Evolutionary conservation across 2,797 vertebrate species (phyloP), one percentile per base, ranked within the genome.

Genomic region (Cyprinodon diabolis): DNA sequence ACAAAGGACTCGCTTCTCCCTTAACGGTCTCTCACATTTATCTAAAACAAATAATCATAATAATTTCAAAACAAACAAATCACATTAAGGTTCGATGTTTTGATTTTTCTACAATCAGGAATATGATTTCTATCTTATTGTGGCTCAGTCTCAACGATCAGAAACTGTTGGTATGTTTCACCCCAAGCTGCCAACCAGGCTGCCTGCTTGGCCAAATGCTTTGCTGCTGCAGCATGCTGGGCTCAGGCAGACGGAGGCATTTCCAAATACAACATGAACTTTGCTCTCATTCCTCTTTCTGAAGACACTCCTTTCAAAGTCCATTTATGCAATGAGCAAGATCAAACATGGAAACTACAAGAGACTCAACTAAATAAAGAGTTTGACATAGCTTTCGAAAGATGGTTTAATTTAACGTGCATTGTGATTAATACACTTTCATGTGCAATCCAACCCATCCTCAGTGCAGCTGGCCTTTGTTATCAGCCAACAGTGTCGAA

Each of bases 181-280:
- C 52, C 57, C 62, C 51, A 75, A 71, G 47, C 68, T 65, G 69
- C 25, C 9, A 51, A 23, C 17, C 9, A 5, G 69, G 2, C 52
- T 9, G 48, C 25, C 69, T 4, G 14, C 30, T 5, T 1, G 0
- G 7, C 55, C 12, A 62, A 69, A 30, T 11, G 66, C 9, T 62
- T 14, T 75, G 25, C 21, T 13, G 67, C 65, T 52, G 72, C 66
- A 65, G 58, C 70, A 72, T 43, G 52, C 58, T 25, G 60, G 6
- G n/a, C 69, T 45, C 40, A 43, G 5, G 76, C 17, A 68, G 52
- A 48, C 21, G 10, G 67, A 67, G 9, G 25, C 47, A 73, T 74
- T 70, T 68, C 35, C 43, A 75, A 67, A 76, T 30, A 67, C 1
- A 58, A 19, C 2, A 14, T 72, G 57, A 85, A 83, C 80, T 80